Percentiles rank a stretch among this genome's conserved stretches.
Conservation (phyloP, 2,888 invertebrate genomes). For the Tipula unca region DNA sequence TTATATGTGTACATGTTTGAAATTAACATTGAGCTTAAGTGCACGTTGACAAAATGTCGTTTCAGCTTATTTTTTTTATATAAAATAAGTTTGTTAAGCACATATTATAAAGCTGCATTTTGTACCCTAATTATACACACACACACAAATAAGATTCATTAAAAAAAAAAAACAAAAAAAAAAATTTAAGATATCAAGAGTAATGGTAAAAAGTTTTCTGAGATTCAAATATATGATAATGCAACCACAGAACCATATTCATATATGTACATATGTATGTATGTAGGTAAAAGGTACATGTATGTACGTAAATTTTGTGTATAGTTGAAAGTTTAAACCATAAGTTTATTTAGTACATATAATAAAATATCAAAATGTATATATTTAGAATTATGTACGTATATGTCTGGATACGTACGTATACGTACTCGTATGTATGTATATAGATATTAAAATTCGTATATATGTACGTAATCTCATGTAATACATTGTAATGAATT, state of each 20-base stretch:
- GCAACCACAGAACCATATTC: neutral
- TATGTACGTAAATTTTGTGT: neutral
- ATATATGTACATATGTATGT: neutral
- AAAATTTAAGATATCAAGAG: neutral
- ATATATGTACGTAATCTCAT: neutral
- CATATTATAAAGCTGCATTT: neutral
- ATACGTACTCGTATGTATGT: neutral
- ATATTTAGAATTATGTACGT: neutral
- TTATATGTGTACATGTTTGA: neutral
- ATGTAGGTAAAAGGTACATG: neutral
- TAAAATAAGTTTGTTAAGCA: neutral
- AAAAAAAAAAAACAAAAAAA: neutral
- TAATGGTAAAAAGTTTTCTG: constrained; percentile 8
- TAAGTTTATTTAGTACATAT: constrained; percentile 18
- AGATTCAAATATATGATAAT: constrained; percentile 16
- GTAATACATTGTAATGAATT: neutral
- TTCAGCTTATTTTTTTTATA: neutral
- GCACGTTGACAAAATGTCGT: neutral
- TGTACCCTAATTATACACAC: neutral
- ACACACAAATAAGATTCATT: neutral
- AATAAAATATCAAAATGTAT: neutral
- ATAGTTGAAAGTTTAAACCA: constrained; percentile 16
- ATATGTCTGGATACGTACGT: neutral
- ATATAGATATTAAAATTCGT: neutral
- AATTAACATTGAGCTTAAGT: neutral